Conservation (phyloP, 2,113 vertebrate genomes). For the Verasper variegatus region DNA sequence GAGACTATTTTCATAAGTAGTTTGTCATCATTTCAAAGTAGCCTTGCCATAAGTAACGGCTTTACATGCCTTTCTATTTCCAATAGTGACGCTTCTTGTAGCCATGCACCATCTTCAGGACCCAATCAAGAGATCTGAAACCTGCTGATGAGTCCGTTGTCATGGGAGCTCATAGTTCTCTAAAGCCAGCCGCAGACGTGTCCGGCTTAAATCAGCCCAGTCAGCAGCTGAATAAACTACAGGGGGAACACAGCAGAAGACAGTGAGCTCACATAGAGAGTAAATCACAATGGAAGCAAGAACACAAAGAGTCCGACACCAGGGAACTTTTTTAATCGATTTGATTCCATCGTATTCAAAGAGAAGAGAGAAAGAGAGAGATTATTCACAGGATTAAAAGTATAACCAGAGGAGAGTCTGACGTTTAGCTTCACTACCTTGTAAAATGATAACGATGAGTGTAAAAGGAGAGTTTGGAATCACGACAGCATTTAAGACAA, state of each 20-base stretch:
- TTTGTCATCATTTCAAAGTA: constrained; percentile 69
- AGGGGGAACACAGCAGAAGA: background rate
- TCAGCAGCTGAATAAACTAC: constrained; percentile 34
- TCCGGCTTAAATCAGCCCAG: constrained; percentile 29
- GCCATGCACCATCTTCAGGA: constrained; percentile 57
- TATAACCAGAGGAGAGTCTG: constrained; percentile 20
- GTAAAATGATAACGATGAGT: background rate
- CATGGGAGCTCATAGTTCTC: constrained; percentile 36
- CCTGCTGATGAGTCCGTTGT: constrained; percentile 53
- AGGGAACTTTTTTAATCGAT: constrained; percentile 3
- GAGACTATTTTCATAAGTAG: constrained; percentile 64
- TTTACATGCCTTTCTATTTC: constrained; percentile 72
- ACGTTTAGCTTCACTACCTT: constrained; percentile 1
- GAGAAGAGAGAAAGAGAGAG: constrained; percentile 7
- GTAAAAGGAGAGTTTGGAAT: constrained; percentile 1
- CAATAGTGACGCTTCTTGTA: constrained; percentile 43
- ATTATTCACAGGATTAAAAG: constrained; percentile 30
- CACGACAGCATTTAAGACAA: constrained; percentile 5
- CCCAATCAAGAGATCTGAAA: constrained; percentile 52
- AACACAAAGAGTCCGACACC: background rate
- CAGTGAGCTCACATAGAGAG: background rate
- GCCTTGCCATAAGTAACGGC: constrained; percentile 45
- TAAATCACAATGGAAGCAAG: background rate
- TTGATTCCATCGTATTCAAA: constrained; percentile 37
- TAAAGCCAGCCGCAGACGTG: constrained; percentile 36